Evolutionary conservation across 2,888 invertebrate species (phyloP).

Genomic region (Nematopogon swammerdamellus): DNA sequence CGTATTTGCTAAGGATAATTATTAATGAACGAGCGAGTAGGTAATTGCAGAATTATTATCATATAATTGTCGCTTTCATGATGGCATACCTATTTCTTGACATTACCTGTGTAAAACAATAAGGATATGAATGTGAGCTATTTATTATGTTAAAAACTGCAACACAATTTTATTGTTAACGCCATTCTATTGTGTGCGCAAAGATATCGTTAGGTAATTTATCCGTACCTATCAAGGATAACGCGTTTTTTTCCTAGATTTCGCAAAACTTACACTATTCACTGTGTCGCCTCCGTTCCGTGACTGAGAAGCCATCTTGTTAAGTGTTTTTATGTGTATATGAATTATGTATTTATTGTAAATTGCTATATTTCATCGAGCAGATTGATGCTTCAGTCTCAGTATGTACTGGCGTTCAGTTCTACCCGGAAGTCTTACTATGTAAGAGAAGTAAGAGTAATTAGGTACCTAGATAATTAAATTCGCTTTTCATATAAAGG

Average conservation of each 20-base stretch:
- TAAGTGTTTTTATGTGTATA: no score
- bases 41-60: slow-evolving; percentile 5
- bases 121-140: slow-evolving; percentile 7
- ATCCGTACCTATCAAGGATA: neutral
- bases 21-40: no score
- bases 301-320: neutral
- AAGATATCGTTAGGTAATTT: neutral
- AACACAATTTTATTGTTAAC: neutral
- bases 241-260: neutral
- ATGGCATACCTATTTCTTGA: neutral
- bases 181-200: neutral
- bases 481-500: no score
- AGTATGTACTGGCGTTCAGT: no score
- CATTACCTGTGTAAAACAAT: slow-evolving; percentile 2
- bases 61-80: neutral
- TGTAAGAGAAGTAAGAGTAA: no score
- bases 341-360: no score
- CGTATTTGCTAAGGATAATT: no score
- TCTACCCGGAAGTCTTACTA: no score
- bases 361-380: no score
- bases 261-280: neutral
- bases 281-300: neutral
- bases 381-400: no score
- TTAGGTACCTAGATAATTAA: no score
- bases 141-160: neutral